Evolutionary conservation across 2,797 vertebrate genomes (phyloP).

Genomic region (Tenualosa ilisha): DNA sequence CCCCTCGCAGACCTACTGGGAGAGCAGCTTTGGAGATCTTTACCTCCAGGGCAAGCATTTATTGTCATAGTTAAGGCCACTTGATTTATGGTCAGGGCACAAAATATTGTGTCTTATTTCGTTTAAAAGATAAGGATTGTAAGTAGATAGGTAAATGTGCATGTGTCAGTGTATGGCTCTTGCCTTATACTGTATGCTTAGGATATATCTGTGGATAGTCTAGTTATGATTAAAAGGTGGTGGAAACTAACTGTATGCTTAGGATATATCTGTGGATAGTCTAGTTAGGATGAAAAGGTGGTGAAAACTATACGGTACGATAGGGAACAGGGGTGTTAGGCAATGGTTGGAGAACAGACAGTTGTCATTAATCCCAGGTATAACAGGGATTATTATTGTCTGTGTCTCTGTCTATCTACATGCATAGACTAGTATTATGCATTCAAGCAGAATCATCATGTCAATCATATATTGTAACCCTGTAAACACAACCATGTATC

Average conservation of each 20-base stretch:
- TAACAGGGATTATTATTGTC: not conserved
- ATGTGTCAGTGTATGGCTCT: not conserved
- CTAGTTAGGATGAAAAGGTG: not conserved
- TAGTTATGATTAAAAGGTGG: not conserved
- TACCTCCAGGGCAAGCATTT: not conserved
- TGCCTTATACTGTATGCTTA: not conserved
- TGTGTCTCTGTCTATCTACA: not conserved
- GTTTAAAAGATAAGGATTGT: not conserved
- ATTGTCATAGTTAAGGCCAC: constrained; percentile 20
- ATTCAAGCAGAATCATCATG: not conserved
- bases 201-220: not conserved
- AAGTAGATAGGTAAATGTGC: not conserved
- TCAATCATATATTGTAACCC: not conserved
- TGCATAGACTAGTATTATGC: not conserved
- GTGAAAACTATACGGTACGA: not conserved
- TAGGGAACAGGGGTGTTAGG: not conserved
- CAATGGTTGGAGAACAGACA: not conserved
- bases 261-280: too few relatives aligned
- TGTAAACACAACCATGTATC: not conserved
- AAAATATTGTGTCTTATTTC: not conserved
- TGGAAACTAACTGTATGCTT: not conserved
- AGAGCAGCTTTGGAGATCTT: not conserved
- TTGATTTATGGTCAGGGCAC: not conserved
- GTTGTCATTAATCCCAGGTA: not conserved
- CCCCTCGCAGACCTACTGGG: not conserved